Conservation (phyloP, 2,888 invertebrate genomes). For the Luperina nickerlii region DNA sequence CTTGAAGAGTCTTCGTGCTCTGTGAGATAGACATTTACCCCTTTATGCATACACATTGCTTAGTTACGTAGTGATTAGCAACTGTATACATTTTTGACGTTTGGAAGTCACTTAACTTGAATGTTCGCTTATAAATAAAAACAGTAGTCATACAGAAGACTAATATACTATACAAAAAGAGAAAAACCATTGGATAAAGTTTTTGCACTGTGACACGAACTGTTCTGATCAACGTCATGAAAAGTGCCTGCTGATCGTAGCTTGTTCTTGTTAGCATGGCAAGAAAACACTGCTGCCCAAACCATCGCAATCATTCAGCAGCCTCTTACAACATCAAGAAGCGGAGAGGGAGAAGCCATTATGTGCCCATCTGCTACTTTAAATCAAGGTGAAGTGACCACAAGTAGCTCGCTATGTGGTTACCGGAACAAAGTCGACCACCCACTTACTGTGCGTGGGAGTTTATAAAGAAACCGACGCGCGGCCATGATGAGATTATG, state of each 20-base stretch:
- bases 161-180: not conserved
- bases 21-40: too few relatives aligned
- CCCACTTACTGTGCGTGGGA: constrained; percentile 1
- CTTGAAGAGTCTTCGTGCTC: too few relatives aligned
- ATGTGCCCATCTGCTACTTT: constrained; percentile 23
- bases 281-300: not conserved
- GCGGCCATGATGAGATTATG: not conserved
- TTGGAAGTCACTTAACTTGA: too few relatives aligned
- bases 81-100: too few relatives aligned
- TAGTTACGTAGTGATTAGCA: too few relatives aligned
- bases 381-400: constrained; percentile 41
- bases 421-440: constrained; percentile 27
- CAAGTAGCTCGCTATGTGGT: not conserved
- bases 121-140: too few relatives aligned
- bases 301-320: not conserved
- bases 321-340: constrained; percentile 4
- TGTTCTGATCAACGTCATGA: too few relatives aligned
- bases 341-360: not conserved
- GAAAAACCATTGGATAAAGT: not conserved
- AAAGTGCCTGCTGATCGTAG: not conserved
- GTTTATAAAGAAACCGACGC: not conserved
- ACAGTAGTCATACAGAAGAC: too few relatives aligned
- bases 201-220: not conserved
- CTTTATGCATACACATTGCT: too few relatives aligned
- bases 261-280: not conserved